Conservation (phyloP, 2,888 invertebrate species). For the Uropetala carovei region DNA sequence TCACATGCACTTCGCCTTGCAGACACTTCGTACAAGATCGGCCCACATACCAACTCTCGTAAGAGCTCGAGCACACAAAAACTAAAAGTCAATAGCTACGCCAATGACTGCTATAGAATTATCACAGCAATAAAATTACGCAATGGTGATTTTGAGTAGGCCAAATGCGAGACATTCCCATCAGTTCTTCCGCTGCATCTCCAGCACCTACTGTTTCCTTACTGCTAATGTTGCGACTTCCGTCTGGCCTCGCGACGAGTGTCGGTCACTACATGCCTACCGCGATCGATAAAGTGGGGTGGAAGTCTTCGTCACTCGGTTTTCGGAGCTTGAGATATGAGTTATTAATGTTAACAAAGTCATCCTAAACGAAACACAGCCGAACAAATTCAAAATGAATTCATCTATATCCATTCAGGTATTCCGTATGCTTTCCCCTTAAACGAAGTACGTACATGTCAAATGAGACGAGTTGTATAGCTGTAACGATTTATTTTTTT, state of each 20-base stretch:
- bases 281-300: slow-evolving; percentile 53
- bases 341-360: neutral
- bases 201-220: slow-evolving; percentile 44
- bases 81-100: slow-evolving; percentile 5
- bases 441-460: neutral
- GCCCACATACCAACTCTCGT: slow-evolving; percentile 12
- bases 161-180: slow-evolving; percentile 45
- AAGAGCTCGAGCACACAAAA: slow-evolving; percentile 15
- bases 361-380: neutral
- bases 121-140: slow-evolving; percentile 24
- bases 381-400: neutral
- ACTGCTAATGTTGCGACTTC: slow-evolving; percentile 58
- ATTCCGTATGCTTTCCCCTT: neutral
- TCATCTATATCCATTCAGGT: neutral
- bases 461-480: neutral
- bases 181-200: slow-evolving; percentile 15
- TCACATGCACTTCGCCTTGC: slow-evolving; percentile 62
- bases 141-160: neutral
- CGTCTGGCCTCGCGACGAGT: slow-evolving; percentile 54
- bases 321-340: slow-evolving; percentile 24
- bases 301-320: slow-evolving; percentile 40
- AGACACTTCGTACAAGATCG: slow-evolving; percentile 34
- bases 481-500: neutral
- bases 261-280: slow-evolving; percentile 59
- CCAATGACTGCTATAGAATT: neutral